Conservation (phyloP, 1,140 invertebrate species). For the Dolichoris vasculosae region DNA sequence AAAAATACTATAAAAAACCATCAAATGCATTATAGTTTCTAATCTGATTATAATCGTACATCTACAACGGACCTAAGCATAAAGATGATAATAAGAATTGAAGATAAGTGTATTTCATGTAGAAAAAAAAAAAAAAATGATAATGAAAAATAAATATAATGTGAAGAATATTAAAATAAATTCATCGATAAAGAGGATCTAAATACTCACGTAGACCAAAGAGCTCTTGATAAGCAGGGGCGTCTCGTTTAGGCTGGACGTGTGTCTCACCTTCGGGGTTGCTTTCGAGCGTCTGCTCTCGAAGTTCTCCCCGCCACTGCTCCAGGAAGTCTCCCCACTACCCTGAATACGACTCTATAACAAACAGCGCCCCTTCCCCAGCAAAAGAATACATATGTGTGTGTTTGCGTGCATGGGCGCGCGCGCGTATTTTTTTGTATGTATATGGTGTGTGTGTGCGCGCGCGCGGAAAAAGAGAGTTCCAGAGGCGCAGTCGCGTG, state of each 20-base stretch:
- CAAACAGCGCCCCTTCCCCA: slow-evolving; percentile 59
- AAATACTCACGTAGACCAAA: slow-evolving; percentile 72
- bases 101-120: too few relatives aligned
- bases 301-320: slow-evolving; percentile 76
- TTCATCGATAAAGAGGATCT: neutral
- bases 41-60: neutral
- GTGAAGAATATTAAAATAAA: neutral
- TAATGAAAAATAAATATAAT: neutral
- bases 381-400: neutral
- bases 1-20: neutral
- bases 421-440: too few relatives aligned
- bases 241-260: slow-evolving; percentile 63
- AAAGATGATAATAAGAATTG: neutral
- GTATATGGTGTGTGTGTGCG: neutral
- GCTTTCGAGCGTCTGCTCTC: slow-evolving; percentile 75
- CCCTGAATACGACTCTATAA: slow-evolving; percentile 53
- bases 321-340: slow-evolving; percentile 53
- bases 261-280: slow-evolving; percentile 75
- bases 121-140: neutral
- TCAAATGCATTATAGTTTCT: neutral
- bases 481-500: slow-evolving; percentile 63
- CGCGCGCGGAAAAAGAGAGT: neutral
- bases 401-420: slow-evolving; percentile 54
- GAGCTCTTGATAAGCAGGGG: slow-evolving; percentile 72
- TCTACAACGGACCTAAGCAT: neutral